Percentiles rank a stretch among this genome's conserved stretches.
phyloP scores from a whole-genome alignment of 2,888 invertebrate genomes.

The Melinaea marsaeus region DNA sequence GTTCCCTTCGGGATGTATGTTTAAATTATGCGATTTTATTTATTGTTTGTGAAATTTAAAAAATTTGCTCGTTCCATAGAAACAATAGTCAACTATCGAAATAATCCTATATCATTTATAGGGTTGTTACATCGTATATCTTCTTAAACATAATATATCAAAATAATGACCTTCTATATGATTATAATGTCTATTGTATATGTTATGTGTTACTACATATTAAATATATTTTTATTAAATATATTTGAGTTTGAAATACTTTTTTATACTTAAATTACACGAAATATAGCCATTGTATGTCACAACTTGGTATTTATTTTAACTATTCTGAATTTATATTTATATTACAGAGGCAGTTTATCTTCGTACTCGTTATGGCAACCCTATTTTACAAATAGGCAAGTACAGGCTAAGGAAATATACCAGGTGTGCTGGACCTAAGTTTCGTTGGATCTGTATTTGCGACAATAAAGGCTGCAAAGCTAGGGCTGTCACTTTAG shows the following conservation, averaged over 20 bases:
- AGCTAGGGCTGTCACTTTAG: slow-evolving; percentile 41
- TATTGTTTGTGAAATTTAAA: no score
- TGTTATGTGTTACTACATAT: neutral
- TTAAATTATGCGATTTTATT: no score
- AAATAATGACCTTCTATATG: no score
- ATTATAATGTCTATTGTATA: neutral
- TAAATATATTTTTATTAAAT: neutral
- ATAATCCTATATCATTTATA: no score
- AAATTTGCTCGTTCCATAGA: no score
- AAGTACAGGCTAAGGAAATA: slow-evolving; percentile 39
- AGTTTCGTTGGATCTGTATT: slow-evolving; percentile 46
- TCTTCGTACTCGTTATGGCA: slow-evolving; percentile 1
- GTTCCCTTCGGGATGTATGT: no score
- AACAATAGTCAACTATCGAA: no score
- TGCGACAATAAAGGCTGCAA: slow-evolving; percentile 38
- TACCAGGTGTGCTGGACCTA: slow-evolving; percentile 29
- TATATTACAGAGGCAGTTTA: slow-evolving; percentile 9
- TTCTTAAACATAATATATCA: no score
- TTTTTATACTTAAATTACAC: neutral
- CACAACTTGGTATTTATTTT: no score
- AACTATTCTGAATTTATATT: no score
- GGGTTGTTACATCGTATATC: no score
- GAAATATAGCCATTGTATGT: no score
- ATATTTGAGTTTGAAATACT: neutral
- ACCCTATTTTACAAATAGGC: slow-evolving; percentile 42